Conservation (phyloP, 92 coral and sea anemone genomes). For the Actinostola sp. region DNA sequence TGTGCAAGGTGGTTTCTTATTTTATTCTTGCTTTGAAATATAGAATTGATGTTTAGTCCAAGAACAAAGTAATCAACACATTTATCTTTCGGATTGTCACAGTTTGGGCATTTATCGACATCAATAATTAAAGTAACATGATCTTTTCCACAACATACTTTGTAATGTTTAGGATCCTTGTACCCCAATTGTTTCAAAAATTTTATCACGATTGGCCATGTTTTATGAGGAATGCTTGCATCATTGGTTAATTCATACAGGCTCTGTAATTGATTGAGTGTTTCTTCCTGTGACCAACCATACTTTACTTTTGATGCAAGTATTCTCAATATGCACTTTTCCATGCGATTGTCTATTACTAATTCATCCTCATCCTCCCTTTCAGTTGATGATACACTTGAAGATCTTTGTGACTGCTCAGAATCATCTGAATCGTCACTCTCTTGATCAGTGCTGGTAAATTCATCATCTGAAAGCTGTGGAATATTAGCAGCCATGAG, state of each 20-base stretch:
- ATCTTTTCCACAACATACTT: slow-evolving; percentile 56
- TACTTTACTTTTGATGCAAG: slow-evolving; percentile 40
- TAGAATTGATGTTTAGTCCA: slow-evolving; percentile 52
- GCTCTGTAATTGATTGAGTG: slow-evolving; percentile 51
- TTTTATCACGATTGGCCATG: slow-evolving; percentile 49
- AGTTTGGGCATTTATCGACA: slow-evolving; percentile 38
- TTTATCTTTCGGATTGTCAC: slow-evolving; percentile 45
- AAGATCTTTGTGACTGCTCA: not conserved
- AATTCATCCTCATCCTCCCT: slow-evolving; percentile 20
- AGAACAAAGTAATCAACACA: slow-evolving; percentile 66
- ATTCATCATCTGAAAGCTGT: slow-evolving; percentile 10
- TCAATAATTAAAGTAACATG: slow-evolving; percentile 54
- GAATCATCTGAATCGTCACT: not conserved
- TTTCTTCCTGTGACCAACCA: slow-evolving; percentile 67
- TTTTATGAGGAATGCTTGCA: slow-evolving; percentile 56
- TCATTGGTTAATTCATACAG: slow-evolving; percentile 50
- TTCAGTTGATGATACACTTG: not conserved
- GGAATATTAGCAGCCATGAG: not conserved
- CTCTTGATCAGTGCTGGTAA: no score
- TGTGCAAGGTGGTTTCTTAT: slow-evolving; percentile 52
- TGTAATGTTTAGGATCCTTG: slow-evolving; percentile 51
- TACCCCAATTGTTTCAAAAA: slow-evolving; percentile 60
- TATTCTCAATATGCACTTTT: slow-evolving; percentile 57
- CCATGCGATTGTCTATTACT: not conserved
- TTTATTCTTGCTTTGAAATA: slow-evolving; percentile 36